Conservation (phyloP, 2,888 invertebrate species). For the Exephanes ischioxanthus region DNA sequence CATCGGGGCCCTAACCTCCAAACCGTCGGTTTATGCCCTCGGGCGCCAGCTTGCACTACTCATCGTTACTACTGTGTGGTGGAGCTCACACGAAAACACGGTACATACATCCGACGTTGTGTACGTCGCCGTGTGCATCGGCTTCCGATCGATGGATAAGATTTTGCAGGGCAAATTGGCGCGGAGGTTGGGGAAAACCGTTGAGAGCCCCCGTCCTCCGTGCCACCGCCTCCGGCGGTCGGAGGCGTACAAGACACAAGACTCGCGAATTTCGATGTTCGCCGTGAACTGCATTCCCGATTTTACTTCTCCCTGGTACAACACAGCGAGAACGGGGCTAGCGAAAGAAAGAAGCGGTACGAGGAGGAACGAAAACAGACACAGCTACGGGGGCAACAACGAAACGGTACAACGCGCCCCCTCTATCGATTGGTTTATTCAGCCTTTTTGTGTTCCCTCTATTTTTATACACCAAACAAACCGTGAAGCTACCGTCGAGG, state of each 20-base stretch:
- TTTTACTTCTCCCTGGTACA: conserved; percentile 17
- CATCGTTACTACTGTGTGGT: conserved; percentile 32
- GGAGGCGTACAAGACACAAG: conserved; percentile 34
- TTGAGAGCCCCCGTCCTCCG: background rate
- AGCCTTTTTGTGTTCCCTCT: conserved; percentile 2
- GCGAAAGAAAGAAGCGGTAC: background rate
- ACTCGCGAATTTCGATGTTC: conserved; percentile 45
- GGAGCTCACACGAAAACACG: background rate
- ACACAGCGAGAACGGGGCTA: background rate
- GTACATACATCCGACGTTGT: background rate
- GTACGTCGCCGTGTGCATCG: conserved; percentile 32
- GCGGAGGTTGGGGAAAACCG: conserved; percentile 29
- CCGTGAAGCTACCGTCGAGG: background rate
- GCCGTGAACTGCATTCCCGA: conserved; percentile 49
- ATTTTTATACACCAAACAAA: background rate
- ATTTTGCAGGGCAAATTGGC: conserved; percentile 47
- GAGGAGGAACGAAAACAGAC: conserved; percentile 2
- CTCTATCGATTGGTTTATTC: conserved; percentile 55
- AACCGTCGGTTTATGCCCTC: conserved; percentile 16
- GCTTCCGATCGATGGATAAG: conserved; percentile 56
- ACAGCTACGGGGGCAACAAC: conserved; percentile 6
- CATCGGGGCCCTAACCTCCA: conserved; percentile 8
- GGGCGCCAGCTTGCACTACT: conserved; percentile 37
- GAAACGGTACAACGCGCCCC: conserved; percentile 41
- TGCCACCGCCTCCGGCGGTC: background rate